phyloP scores from a whole-genome alignment of 1,140 invertebrate species.

The Eupristina koningsbergeri region DNA sequence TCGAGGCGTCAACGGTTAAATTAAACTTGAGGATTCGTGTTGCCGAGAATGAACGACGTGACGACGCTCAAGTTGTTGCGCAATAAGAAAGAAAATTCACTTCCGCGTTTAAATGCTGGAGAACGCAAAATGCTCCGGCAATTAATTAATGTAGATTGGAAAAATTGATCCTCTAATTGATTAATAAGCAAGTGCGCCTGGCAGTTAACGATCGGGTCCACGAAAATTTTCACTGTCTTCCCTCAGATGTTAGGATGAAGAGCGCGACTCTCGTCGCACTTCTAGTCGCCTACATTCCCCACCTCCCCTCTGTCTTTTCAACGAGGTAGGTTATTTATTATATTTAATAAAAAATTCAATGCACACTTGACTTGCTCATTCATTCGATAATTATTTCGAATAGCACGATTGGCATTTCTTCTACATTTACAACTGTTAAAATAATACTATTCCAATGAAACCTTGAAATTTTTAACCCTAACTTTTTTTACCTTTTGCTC shows the following conservation, averaged over 20 bases:
- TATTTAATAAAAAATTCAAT: no score
- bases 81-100: conserved; percentile 8
- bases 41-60: not conserved
- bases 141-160: conserved; percentile 65
- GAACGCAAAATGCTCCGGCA: conserved; percentile 38
- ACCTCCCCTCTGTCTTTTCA: conserved; percentile 40
- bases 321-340: conserved; percentile 7
- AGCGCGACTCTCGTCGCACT: conserved; percentile 51
- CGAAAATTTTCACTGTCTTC: conserved; percentile 40
- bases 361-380: no score
- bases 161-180: conserved; percentile 57
- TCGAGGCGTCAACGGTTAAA: not conserved
- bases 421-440: no score
- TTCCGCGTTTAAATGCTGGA: conserved; percentile 28
- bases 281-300: conserved; percentile 54
- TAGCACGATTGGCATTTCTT: no score
- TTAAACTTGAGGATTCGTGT: not conserved
- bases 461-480: no score
- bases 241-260: conserved; percentile 60
- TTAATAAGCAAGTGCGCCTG: conserved; percentile 54
- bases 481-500: no score
- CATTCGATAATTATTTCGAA: no score
- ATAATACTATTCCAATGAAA: no score
- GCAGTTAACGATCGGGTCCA: conserved; percentile 1
- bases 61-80: not conserved